Evolutionary conservation across 2,888 invertebrate species (phyloP), one percentile per base, ranked within the genome.

Genomic region (Lepeophtheirus nordmannii): DNA sequence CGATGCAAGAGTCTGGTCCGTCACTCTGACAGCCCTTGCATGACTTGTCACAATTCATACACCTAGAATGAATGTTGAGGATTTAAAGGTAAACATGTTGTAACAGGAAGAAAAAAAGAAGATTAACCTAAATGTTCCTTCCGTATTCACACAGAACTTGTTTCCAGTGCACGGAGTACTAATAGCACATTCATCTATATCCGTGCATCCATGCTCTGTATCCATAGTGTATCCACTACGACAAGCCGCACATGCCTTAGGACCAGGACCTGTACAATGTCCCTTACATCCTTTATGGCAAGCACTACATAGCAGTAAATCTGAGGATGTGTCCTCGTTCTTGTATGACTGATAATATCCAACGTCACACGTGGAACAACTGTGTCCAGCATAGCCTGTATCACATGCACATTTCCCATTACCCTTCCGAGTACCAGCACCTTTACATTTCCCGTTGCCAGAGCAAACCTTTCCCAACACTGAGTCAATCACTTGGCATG

Each of bases 391-490:
- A 74, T 96, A 96, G 0, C 91, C 94, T 9, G 75, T 72, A 72
- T 91, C 84, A 75, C 96, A 97, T 14, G 81, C 77, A 74, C 97
- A 97, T 68, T 85, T 83, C 0, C 96, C 97, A 73, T 86, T 90
- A 0, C 97, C 97, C 75, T 89, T 89, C 58, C 94, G 80, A 0
- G 92, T 93, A 0, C 96, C 96, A 69, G 85, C 84, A 0, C 80
- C 81, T 74, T 82, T 80, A 74, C 86, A 87, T 74, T 83, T 85
- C 0, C 94, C 93, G 77, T 86, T 87, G 1, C 84, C 86, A 70
- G 76, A 83, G 74, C 97, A 97, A 65, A 90, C 77, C 67, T 82
- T 82, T 58, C 81, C 80, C 40, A 83, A 84, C 71, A 81, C 82
- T 1, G 89, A 89, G 8, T 17, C 17, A 30, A 39, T 56, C 0